These are phyloP conservation scores for Acanthurus tractus DNA, from an alignment of 2,797 vertebrate genomes.

Conservation along the genomic window DNA sequence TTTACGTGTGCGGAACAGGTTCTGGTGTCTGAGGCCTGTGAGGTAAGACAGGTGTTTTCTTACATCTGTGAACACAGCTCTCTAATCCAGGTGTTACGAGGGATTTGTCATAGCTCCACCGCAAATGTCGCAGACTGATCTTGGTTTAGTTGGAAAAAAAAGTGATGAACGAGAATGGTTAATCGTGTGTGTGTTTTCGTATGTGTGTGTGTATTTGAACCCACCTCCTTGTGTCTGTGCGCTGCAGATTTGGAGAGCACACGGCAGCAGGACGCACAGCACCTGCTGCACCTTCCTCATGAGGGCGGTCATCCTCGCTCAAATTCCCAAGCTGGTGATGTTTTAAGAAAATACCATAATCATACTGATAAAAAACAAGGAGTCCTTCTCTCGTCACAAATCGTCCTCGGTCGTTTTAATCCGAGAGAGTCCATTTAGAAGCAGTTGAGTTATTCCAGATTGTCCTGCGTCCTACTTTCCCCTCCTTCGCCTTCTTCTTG, in stretches of 20 bases:
- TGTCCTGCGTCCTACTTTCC: neutral
- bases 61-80: neutral
- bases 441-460: slow-evolving; percentile 9
- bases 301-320: slow-evolving; percentile 61
- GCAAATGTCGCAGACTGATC: neutral
- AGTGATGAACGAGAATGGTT: neutral
- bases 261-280: slow-evolving; percentile 71
- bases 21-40: slow-evolving; percentile 43
- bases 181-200: neutral
- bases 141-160: neutral
- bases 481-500: neutral
- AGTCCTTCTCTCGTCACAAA: neutral
- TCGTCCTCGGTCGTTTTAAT: neutral
- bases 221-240: slow-evolving; percentile 79
- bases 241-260: slow-evolving; percentile 57
- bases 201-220: slow-evolving; percentile 24
- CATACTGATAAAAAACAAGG: neutral
- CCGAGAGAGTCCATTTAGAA: slow-evolving; percentile 36
- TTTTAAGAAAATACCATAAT: slow-evolving; percentile 35
- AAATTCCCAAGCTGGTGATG: slow-evolving; percentile 12
- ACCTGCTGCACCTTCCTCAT: slow-evolving; percentile 67
- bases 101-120: slow-evolving; percentile 8
- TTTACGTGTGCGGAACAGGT: slow-evolving; percentile 74
- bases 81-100: slow-evolving; percentile 20
- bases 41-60: slow-evolving; percentile 59